Evolutionary conservation across 2,888 invertebrate species (phyloP), one percentile per base, ranked within the genome.

Genomic region (Tortricodes alternella): DNA sequence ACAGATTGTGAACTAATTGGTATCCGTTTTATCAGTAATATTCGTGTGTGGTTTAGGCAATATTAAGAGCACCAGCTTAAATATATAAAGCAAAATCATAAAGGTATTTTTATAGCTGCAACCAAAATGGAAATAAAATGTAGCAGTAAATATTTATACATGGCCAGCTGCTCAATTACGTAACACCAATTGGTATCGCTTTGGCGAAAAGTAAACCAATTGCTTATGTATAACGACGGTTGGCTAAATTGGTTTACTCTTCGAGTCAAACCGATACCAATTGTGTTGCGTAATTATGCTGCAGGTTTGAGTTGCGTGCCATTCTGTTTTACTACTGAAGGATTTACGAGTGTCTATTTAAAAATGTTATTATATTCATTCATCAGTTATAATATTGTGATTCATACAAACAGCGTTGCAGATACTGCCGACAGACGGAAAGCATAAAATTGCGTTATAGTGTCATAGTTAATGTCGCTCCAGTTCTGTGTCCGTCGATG

Each of bases 71-170:
- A 37, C 53, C 34, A 61, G 61, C 59, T 64, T 59, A 62, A 53
- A 62, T 46, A 46, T 55, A 55, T 41, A 56, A 55, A 59, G 63
- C 59, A 64, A 66, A 64, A 70, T 66, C 68, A 67, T 70, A 71
- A 70, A 70, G 43, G 49, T 62, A 43, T 58, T 63, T 69, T 70
- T 72, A 74, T 67, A 58, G 64, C 61, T 46, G 63, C 62, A 71
- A 64, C 63, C 68, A 68, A 68, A 70, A 73, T 66, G 63, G 64
- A 65, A 65, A 73, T 82, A 79, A 83, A 83, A 78, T 72, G 68
- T 71, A 66, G 68, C 69, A 72, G 76, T 83, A 82, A 83, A 83
- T 80, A 82, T 83, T 84, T 80, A n/a, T n/a, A 80, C 78, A 78
- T 76, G 67, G 65, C 62, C n/a, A n/a, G n/a, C n/a, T n/a, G n/a